Percentiles rank a stretch among this genome's conserved stretches.
Conservation (phyloP, 2,113 vertebrate species). For the Acanthochromis polyacanthus region DNA sequence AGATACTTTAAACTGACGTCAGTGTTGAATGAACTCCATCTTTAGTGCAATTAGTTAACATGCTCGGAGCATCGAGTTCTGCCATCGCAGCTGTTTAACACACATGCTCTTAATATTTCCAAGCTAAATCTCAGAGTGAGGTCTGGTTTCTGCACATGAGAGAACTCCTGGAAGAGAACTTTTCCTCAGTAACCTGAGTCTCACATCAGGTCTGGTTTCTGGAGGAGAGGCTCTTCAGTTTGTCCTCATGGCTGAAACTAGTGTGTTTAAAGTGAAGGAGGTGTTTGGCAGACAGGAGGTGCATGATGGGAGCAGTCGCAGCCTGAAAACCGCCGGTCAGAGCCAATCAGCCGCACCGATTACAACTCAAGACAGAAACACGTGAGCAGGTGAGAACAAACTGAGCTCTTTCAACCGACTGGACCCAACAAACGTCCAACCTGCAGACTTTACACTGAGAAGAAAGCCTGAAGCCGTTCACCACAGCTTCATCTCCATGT, state of each 20-base stretch:
- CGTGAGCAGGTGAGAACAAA: too few relatives aligned
- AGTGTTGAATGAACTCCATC: constrained; percentile 66
- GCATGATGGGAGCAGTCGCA: constrained; percentile 32
- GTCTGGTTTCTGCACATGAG: too few relatives aligned
- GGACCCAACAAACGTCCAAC: neutral
- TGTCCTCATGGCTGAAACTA: constrained; percentile 3
- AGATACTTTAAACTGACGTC: constrained; percentile 58
- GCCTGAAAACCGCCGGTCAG: constrained; percentile 15
- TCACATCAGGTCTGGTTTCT: too few relatives aligned
- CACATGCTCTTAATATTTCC: too few relatives aligned
- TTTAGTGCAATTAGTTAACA: constrained; percentile 79
- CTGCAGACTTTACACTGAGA: neutral
- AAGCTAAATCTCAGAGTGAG: too few relatives aligned
- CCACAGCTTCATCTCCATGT: too few relatives aligned
- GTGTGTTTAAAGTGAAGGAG: neutral
- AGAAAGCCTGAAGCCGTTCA: too few relatives aligned
- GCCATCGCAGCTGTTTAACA: too few relatives aligned
- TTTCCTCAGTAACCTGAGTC: too few relatives aligned
- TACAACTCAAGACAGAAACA: too few relatives aligned
- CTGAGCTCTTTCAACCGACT: too few relatives aligned
- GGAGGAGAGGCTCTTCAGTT: neutral
- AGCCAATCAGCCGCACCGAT: neutral
- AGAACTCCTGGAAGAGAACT: too few relatives aligned
- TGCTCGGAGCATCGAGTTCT: constrained; percentile 44
- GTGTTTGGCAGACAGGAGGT: neutral